These are phyloP conservation scores for Heterodera filipjevi DNA, from an alignment of 2,888 invertebrate species.

Conservation along the genomic window DNA sequence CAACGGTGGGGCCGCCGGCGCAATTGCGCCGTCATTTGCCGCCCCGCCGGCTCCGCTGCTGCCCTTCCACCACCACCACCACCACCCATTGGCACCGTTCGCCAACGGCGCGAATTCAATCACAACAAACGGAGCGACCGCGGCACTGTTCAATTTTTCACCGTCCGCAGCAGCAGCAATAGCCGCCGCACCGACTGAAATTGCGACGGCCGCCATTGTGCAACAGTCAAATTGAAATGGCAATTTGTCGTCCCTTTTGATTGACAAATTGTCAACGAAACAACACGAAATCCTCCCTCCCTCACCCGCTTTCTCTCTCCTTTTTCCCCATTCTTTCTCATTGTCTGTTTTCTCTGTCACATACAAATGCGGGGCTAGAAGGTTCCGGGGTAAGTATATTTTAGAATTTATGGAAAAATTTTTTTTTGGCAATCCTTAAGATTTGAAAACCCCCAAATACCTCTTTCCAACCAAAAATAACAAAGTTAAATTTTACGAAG, in stretches of 20 bases:
- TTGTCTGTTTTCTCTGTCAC: neutral
- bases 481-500: no score
- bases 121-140: neutral
- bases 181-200: neutral
- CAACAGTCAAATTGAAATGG: neutral
- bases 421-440: no score
- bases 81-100: neutral
- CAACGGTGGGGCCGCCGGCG: neutral
- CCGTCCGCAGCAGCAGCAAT: neutral
- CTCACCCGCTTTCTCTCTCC: neutral
- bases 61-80: neutral
- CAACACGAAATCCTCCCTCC: neutral
- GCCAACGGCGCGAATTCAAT: neutral
- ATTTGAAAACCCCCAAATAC: no score
- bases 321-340: neutral
- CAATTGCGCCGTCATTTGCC: neutral
- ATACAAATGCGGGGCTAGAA: no score
- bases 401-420: no score
- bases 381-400: no score
- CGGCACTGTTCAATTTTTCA: neutral
- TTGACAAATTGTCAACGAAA: no score
- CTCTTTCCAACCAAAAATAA: no score
- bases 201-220: neutral
- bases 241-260: no score
- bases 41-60: neutral